Evolutionary conservation across 2,797 vertebrate species (phyloP), one percentile per base, ranked within the genome.

Genomic region (Cirrhinus mrigala): DNA sequence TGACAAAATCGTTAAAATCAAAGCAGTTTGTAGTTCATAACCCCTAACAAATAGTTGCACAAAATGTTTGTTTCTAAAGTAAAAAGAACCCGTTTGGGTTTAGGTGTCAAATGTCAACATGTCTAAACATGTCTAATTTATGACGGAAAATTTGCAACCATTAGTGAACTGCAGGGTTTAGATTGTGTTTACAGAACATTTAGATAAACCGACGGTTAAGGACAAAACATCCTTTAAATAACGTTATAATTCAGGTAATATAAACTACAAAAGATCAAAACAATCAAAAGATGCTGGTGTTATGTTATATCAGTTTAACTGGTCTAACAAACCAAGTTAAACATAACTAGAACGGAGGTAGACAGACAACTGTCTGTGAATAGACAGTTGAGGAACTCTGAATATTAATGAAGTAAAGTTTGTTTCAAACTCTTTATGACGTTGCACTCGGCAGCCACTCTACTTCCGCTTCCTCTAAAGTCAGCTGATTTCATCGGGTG

Each of bases 401-500:
- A 68, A 68, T 8, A 33, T 68, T n/a, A 16, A 24, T 27, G 6
- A 48, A 16, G 54, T 33, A 46, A 75, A 58, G 44, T 80, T 79
- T 48, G 50, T 54, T 46, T 58, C n/a, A 60, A 68, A 64, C 33
- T n/a, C 6, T 10, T 12, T 44, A 9, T 40, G 62, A 56, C 74
- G 75, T 81, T 79, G 73, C 80, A 85, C 24, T 70, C 78, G 37
- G 70, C n/a, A 3, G 22, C 48, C 10, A n/a, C n/a, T 52, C 15
- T 3, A 71, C 54, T 88, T 88, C 87, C 87, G 81, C 48, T 88
- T 88, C 84, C 81, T 58, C 73, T 37, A 33, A 73, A 85, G 86
- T 89, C 88, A 89, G 84, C 84, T 89, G 88, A 89, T 37, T 46
- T 6, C 33, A 54, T 56, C 86, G 44, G 73, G 64, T 89, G 81